These are phyloP conservation scores for Spisula solida DNA, from an alignment of 2,888 invertebrate genomes.

Conservation along the genomic window DNA sequence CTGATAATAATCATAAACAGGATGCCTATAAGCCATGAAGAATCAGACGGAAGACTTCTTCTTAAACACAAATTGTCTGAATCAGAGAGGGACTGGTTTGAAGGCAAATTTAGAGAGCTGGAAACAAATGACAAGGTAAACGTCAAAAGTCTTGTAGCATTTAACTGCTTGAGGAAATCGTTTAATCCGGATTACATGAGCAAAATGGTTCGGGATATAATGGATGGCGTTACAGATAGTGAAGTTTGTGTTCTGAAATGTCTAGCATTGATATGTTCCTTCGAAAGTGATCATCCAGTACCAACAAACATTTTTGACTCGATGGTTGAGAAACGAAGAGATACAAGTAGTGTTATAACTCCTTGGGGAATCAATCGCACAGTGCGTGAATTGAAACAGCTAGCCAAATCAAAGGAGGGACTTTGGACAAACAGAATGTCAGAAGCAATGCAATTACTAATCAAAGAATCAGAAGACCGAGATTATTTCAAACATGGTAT, in stretches of 20 bases:
- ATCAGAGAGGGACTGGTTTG: slow-evolving; percentile 58
- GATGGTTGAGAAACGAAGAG: slow-evolving; percentile 26
- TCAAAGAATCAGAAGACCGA: slow-evolving; percentile 21
- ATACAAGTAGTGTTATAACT: neutral
- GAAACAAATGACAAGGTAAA: slow-evolving; percentile 43
- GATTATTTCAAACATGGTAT: slow-evolving; percentile 42
- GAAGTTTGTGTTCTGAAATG: slow-evolving; percentile 51
- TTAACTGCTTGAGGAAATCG: slow-evolving; percentile 59
- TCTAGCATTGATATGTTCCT: slow-evolving; percentile 49
- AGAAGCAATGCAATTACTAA: slow-evolving; percentile 36
- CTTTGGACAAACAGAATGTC: slow-evolving; percentile 48
- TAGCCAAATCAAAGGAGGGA: neutral
- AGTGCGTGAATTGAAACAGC: slow-evolving; percentile 22
- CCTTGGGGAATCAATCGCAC: slow-evolving; percentile 47
- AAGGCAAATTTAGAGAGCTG: slow-evolving; percentile 53
- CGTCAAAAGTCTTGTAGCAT: slow-evolving; percentile 56
- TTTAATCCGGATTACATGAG: slow-evolving; percentile 51
- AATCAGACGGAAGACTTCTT: slow-evolving; percentile 27
- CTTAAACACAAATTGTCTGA: slow-evolving; percentile 44
- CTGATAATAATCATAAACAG: slow-evolving; percentile 50
- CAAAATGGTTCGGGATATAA: slow-evolving; percentile 26
- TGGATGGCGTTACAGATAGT: slow-evolving; percentile 41
- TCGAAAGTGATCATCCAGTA: slow-evolving; percentile 53
- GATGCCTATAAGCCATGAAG: slow-evolving; percentile 32
- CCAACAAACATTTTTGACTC: slow-evolving; percentile 53